Conservation (phyloP, 2,888 invertebrate genomes). For the Invenusta paracnida region DNA sequence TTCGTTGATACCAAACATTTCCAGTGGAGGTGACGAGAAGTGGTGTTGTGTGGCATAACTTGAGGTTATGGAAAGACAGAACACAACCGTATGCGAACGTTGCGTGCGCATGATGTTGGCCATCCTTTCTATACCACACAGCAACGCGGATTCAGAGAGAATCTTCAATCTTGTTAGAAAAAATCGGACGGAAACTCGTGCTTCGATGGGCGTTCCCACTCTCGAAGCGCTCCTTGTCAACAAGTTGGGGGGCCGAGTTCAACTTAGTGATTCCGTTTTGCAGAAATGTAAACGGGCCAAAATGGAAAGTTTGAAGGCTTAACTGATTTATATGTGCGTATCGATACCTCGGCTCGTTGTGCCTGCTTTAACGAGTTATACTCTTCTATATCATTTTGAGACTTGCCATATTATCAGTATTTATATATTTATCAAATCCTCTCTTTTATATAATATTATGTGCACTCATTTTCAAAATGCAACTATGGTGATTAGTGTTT, state of each 20-base stretch:
- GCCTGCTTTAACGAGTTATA: not conserved
- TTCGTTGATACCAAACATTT: slow-evolving; percentile 27
- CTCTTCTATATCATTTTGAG: not conserved
- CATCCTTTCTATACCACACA: not conserved
- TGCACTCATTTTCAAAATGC: not conserved
- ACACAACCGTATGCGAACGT: slow-evolving; percentile 4
- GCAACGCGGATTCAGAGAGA: not conserved
- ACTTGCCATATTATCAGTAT: not conserved
- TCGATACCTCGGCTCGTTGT: not conserved
- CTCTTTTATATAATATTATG: not conserved
- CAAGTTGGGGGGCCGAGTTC: not conserved
- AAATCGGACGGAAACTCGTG: not conserved
- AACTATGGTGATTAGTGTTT: not conserved
- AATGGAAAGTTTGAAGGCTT: not conserved
- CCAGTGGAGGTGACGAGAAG: slow-evolving; percentile 30
- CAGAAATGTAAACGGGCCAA: not conserved
- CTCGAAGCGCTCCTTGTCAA: not conserved
- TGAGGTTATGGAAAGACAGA: slow-evolving; percentile 27
- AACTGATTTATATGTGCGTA: not conserved
- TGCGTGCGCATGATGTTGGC: not conserved
- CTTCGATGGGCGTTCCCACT: not conserved
- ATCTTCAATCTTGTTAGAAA: not conserved
- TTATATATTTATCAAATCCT: not conserved
- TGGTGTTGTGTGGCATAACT: slow-evolving; percentile 28
- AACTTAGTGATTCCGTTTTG: not conserved